These are phyloP conservation scores for Ophraella communa DNA, from an alignment of 2,888 invertebrate species.

Conservation along the genomic window DNA sequence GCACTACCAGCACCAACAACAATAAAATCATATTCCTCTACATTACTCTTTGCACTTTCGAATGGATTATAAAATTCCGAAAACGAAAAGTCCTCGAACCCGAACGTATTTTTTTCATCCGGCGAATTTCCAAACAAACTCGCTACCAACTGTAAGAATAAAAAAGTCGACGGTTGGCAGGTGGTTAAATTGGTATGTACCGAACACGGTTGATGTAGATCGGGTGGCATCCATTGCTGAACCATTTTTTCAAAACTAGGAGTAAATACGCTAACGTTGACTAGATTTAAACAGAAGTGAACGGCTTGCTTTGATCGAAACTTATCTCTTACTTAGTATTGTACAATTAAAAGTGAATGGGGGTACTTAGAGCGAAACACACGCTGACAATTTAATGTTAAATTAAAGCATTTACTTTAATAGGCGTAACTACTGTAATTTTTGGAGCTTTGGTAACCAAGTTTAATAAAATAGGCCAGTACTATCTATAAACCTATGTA, in stretches of 20 bases:
- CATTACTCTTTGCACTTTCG: slow-evolving; percentile 17
- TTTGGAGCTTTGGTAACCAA: not conserved
- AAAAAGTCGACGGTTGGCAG: slow-evolving; percentile 65
- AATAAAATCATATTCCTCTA: slow-evolving; percentile 63
- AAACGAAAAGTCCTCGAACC: slow-evolving; percentile 22
- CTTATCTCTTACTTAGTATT: not conserved
- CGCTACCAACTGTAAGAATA: slow-evolving; percentile 67
- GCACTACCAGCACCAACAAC: slow-evolving; percentile 73
- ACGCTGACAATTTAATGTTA: not conserved
- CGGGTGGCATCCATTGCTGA: slow-evolving; percentile 64
- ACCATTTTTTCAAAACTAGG: slow-evolving; percentile 4
- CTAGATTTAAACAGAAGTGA: slow-evolving; percentile 12
- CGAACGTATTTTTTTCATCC: slow-evolving; percentile 27
- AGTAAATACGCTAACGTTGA: slow-evolving; percentile 3
- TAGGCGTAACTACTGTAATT: not conserved
- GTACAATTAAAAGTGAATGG: slow-evolving; percentile 3
- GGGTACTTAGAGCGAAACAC: not conserved
- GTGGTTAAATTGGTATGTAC: slow-evolving; percentile 65
- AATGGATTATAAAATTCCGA: slow-evolving; percentile 28
- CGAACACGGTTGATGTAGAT: slow-evolving; percentile 64
- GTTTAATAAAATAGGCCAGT: not conserved
- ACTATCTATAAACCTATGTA: too few relatives aligned
- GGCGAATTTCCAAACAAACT: slow-evolving; percentile 65
- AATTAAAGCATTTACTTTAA: not conserved
- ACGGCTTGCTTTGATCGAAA: not conserved